Evolutionary conservation across 2,888 invertebrate species (phyloP), one percentile per base, ranked within the genome.

Genomic region (Tetragonula carbonaria): DNA sequence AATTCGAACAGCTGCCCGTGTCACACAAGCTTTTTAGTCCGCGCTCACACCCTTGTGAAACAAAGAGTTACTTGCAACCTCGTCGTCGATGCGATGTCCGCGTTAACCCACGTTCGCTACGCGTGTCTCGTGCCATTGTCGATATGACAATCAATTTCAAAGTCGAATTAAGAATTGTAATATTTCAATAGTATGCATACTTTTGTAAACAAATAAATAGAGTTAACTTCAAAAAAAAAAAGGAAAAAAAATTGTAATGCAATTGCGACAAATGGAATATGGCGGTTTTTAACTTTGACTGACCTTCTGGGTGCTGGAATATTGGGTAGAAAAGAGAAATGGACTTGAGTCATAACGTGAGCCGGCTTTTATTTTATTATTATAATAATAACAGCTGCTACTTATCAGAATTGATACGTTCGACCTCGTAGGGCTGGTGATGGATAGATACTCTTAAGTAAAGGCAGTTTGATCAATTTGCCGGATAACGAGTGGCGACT

Each of bases 381-480:
- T 74, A 66, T 67, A 66, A 73, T 67, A 66, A 73, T 84, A 88
- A 90, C 90, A 87, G 87, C 85, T 87, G 87, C 68, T 80, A 78
- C 82, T 90, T 89, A 86, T 90, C 89, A 67, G 73, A 71, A 68
- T 78, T 78, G 90, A 84, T 89, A 81, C 76, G 81, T 84, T 84
- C 79, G 78, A 78, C 55, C 78, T 87, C 80, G 82, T 68, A 86
- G 71, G 74, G 84, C 79, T 59, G 66, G 21, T 68, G 83, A 87
- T 77, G 82, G 82, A 72, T 78, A 85, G 70, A 83, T 82, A 85
- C 67, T 80, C 79, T 87, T 68, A 72, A 87, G 87, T 82, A 85
- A 84, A 87, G 79, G 83, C 85, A 78, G 87, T 86, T 90, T 87
- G 89, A 92, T 92, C 90, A 91, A 93, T 91, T 91, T 85, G 87